phyloP scores from a whole-genome alignment of 2,888 invertebrate species.

The Agrilus mali region DNA sequence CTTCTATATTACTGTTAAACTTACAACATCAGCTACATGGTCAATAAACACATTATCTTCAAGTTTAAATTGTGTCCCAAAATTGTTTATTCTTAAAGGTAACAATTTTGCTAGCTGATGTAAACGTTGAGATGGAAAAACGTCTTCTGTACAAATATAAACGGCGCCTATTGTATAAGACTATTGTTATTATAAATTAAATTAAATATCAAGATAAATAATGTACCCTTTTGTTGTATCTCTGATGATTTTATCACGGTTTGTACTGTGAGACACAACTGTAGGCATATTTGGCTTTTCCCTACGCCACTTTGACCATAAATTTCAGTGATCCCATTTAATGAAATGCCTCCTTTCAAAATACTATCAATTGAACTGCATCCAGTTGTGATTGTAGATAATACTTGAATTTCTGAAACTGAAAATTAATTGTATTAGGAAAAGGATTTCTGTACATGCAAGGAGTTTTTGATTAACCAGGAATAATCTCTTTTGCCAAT shows the following conservation, averaged over 20 bases:
- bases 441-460: no score
- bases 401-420: constrained; percentile 17
- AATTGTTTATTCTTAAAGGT: constrained; percentile 24
- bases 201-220: neutral
- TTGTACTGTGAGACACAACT: constrained; percentile 55
- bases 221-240: constrained; percentile 33
- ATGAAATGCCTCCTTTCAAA: constrained; percentile 54
- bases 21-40: constrained; percentile 46
- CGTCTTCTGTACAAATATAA: constrained; percentile 68
- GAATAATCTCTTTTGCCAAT: no score
- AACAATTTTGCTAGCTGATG: constrained; percentile 38
- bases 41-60: constrained; percentile 53
- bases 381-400: constrained; percentile 37
- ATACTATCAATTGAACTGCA: constrained; percentile 46
- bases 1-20: constrained; percentile 9
- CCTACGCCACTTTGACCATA: constrained; percentile 71
- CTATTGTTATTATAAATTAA: neutral
- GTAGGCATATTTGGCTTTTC: constrained; percentile 70
- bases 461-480: no score
- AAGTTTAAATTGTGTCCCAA: constrained; percentile 25
- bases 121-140: constrained; percentile 58
- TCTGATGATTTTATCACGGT: constrained; percentile 40
- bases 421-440: constrained; percentile 9
- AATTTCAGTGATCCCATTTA: constrained; percentile 61
- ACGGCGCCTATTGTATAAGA: constrained; percentile 33